These are phyloP conservation scores for Prorops nasuta DNA, from an alignment of 1,140 invertebrate species.

Conservation along the genomic window DNA sequence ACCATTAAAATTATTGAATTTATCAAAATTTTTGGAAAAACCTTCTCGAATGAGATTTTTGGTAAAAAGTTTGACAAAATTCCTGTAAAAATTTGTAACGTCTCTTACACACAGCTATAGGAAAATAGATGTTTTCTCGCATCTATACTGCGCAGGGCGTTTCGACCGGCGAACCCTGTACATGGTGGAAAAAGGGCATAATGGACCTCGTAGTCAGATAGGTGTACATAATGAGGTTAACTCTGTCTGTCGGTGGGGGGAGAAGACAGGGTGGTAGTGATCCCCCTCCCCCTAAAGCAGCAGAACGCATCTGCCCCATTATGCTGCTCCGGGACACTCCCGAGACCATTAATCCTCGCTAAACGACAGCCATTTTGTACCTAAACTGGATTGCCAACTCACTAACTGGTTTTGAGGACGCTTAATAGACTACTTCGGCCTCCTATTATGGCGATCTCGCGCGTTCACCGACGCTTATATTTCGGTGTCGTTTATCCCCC, in stretches of 20 bases:
- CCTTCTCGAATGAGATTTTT: no score
- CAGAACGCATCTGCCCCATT: slow-evolving; percentile 56
- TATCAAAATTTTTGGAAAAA: no score
- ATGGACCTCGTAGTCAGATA: slow-evolving; percentile 45
- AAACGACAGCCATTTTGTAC: slow-evolving; percentile 60
- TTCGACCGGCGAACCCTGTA: no score
- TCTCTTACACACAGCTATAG: no score
- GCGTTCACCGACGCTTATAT: slow-evolving; percentile 29
- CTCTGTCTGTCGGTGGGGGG: slow-evolving; percentile 4
- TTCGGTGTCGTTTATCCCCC: slow-evolving; percentile 36
- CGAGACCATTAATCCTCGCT: slow-evolving; percentile 56
- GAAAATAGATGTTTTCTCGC: no score
- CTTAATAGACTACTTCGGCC: slow-evolving; percentile 54
- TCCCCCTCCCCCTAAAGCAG: no score
- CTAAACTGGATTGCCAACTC: slow-evolving; percentile 58
- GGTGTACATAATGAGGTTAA: slow-evolving; percentile 52
- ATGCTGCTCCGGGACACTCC: slow-evolving; percentile 48
- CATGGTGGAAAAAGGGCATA: slow-evolving; percentile 53
- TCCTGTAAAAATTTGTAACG: no score
- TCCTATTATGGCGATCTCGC: slow-evolving; percentile 47
- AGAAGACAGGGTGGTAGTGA: slow-evolving; percentile 12
- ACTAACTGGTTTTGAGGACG: slow-evolving; percentile 56
- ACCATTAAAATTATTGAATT: no score
- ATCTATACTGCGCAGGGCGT: no score
- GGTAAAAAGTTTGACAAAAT: no score